Conservation (phyloP, 2,113 vertebrate species). For the Calyptomena viridis region DNA sequence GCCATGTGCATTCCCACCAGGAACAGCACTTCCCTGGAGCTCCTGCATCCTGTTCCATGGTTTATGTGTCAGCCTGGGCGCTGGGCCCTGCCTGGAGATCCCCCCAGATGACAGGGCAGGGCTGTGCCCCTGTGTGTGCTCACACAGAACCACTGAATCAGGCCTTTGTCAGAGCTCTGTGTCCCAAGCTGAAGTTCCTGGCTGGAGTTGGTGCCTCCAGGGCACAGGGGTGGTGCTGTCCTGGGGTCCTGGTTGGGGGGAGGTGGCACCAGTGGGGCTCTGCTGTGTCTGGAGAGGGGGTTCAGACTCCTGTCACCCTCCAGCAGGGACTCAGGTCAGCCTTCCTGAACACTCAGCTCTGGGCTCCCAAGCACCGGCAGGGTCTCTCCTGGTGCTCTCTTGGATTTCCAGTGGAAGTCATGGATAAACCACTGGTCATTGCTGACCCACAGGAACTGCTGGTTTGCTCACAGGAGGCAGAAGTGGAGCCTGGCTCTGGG, state of each 20-base stretch:
- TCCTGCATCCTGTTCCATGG: background rate
- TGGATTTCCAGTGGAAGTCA: accelerated
- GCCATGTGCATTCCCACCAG: accelerated
- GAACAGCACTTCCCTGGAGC: background rate
- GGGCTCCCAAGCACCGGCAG: accelerated
- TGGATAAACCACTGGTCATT: background rate
- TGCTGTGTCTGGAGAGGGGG: background rate
- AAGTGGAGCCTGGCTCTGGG: background rate
- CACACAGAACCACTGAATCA: background rate
- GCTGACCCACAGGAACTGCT: background rate
- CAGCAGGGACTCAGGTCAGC: background rate
- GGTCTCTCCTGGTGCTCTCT: background rate
- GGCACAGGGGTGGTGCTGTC: background rate
- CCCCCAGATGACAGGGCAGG: background rate
- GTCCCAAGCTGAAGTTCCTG: background rate
- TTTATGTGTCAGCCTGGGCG: background rate
- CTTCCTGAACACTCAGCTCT: accelerated
- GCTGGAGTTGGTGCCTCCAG: accelerated
- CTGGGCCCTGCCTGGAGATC: background rate
- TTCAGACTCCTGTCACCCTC: background rate
- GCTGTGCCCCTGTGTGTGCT: background rate
- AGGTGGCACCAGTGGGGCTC: too few species aligned
- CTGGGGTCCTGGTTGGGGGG: background rate
- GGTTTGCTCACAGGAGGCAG: background rate
- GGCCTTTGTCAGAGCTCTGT: background rate